phyloP scores from a whole-genome alignment of 1,140 invertebrate genomes.

The Drosophila oshimai region DNA sequence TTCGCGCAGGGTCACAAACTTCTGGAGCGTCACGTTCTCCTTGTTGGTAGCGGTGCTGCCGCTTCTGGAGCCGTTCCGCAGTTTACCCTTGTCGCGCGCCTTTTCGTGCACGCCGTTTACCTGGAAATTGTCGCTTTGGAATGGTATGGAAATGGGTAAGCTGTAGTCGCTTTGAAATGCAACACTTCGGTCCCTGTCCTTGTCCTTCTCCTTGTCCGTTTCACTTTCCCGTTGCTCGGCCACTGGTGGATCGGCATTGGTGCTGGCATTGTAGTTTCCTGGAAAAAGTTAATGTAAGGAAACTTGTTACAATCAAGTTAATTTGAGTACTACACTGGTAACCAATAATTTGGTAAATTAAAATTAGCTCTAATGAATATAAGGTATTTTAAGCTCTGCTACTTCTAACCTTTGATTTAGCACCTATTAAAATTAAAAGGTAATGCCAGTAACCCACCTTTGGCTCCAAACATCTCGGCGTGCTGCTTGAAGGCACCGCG shows the following conservation, averaged over 20 bases:
- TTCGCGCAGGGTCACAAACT: conserved; percentile 67
- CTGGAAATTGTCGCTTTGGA: conserved; percentile 74
- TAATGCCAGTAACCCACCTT: conserved; percentile 22
- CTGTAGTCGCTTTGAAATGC: conserved; percentile 64
- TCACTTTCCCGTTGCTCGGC: conserved; percentile 2
- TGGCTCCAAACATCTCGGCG: conserved; percentile 69
- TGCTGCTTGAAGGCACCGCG: conserved; percentile 55
- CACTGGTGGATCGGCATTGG: conserved; percentile 3
- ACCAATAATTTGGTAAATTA: too few relatives aligned
- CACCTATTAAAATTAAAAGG: background rate
- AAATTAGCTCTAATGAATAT: too few relatives aligned
- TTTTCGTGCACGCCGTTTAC: conserved; percentile 59
- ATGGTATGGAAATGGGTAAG: conserved; percentile 56
- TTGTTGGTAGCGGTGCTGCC: conserved; percentile 26
- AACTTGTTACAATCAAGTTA: too few relatives aligned
- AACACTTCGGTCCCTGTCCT: conserved; percentile 17
- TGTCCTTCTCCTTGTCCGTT: background rate
- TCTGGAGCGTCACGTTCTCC: conserved; percentile 69
- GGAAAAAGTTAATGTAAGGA: background rate
- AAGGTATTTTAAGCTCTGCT: too few relatives aligned
- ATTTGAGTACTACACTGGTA: too few relatives aligned
- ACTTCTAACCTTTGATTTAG: background rate
- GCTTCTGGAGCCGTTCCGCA: conserved; percentile 4
- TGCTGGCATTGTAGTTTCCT: conserved; percentile 53
- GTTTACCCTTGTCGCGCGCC: conserved; percentile 34